phyloP scores from a whole-genome alignment of 2,888 invertebrate genomes.

The Agelastica alni region DNA sequence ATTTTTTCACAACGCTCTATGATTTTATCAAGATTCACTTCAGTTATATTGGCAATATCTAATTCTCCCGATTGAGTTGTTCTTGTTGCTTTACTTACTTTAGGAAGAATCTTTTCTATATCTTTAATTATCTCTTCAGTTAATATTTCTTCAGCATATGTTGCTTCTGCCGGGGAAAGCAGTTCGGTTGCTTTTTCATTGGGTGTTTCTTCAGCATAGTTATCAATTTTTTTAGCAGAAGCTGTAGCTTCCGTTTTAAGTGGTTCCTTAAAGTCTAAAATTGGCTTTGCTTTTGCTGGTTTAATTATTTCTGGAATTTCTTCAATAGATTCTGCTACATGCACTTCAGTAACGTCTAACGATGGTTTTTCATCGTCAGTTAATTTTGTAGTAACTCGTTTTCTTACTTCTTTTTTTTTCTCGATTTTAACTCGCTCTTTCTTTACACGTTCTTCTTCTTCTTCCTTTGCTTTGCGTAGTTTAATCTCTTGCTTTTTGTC shows the following conservation, averaged over 20 bases:
- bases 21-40: constrained; percentile 61
- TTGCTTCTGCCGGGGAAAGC: constrained; percentile 62
- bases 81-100: constrained; percentile 45
- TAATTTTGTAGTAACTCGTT: constrained; percentile 45
- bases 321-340: constrained; percentile 64
- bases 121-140: constrained; percentile 62
- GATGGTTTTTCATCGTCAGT: constrained; percentile 58
- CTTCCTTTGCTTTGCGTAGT: constrained; percentile 56
- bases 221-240: constrained; percentile 66
- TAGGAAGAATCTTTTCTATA: constrained; percentile 53
- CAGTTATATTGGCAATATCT: constrained; percentile 55
- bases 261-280: constrained; percentile 63
- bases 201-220: constrained; percentile 54
- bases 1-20: constrained; percentile 63
- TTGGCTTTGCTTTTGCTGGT: constrained; percentile 59
- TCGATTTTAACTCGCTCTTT: constrained; percentile 59
- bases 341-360: constrained; percentile 57
- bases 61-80: constrained; percentile 48
- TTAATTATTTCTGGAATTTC: constrained; percentile 58
- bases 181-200: constrained; percentile 58
- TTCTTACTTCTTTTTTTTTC: constrained; percentile 53
- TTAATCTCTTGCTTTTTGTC: constrained; percentile 56
- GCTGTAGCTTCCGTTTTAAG: constrained; percentile 66
- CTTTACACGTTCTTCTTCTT: constrained; percentile 60
- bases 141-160: constrained; percentile 63